Conservation (phyloP, 2,888 invertebrate species). For the Ophraella communa region DNA sequence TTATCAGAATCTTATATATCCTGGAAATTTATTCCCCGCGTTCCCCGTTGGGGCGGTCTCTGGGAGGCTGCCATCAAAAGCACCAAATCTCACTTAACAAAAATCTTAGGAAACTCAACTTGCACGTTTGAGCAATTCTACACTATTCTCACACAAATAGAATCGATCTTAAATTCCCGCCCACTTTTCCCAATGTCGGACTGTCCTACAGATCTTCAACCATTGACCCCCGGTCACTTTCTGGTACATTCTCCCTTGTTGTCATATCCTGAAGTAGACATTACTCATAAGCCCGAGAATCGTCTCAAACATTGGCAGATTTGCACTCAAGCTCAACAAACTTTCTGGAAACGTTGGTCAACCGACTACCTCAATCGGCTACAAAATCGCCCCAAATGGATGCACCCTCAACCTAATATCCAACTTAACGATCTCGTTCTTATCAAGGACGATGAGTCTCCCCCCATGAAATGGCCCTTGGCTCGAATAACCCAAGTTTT, state of each 20-base stretch:
- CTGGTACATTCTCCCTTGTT: slow-evolving; percentile 1
- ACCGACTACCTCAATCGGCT: slow-evolving; percentile 12
- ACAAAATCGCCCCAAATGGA: no score
- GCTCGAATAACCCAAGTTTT: no score
- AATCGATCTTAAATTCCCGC: neutral
- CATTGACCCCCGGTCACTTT: slow-evolving; percentile 13
- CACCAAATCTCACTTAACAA: no score
- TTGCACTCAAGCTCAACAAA: neutral
- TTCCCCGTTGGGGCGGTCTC: no score
- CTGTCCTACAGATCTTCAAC: neutral
- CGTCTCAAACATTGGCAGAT: neutral
- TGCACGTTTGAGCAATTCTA: slow-evolving; percentile 2
- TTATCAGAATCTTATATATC: no score
- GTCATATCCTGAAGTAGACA: slow-evolving; percentile 10
- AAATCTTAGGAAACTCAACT: no score
- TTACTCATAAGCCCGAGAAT: slow-evolving; percentile 4
- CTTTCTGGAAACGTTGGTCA: slow-evolving; percentile 14
- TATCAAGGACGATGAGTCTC: no score
- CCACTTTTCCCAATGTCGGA: neutral
- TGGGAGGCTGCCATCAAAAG: no score
- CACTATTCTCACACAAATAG: slow-evolving; percentile 2
- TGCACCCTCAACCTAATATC: no score
- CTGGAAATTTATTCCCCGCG: no score
- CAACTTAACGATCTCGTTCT: no score
- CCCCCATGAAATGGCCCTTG: no score